phyloP scores from a whole-genome alignment of 2,888 invertebrate genomes.

The Stenurella melanura region DNA sequence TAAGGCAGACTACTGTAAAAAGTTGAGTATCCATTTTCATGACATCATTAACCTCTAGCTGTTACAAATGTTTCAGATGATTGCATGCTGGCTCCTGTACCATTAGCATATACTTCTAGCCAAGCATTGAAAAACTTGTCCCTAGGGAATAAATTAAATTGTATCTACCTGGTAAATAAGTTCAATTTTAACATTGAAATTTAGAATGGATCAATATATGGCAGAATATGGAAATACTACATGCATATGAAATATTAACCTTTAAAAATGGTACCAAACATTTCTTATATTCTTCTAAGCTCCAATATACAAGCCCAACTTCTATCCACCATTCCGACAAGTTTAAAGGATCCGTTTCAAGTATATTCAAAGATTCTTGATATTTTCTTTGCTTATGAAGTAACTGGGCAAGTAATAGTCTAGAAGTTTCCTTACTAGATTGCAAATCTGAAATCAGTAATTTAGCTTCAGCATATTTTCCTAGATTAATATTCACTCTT shows the following conservation, averaged over 20 bases:
- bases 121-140: too few relatives aligned
- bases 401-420: conserved; percentile 75
- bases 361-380: conserved; percentile 75
- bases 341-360: conserved; percentile 72
- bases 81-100: too few relatives aligned
- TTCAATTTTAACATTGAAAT: too few relatives aligned
- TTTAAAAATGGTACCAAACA: conserved; percentile 80
- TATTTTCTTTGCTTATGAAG: conserved; percentile 75
- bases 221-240: too few relatives aligned
- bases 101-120: too few relatives aligned
- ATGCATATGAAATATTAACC: conserved; percentile 60
- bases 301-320: conserved; percentile 79
- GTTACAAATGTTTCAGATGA: too few relatives aligned
- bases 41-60: too few relatives aligned
- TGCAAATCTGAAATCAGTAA: conserved; percentile 68
- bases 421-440: conserved; percentile 60
- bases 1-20: too few relatives aligned
- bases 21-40: too few relatives aligned
- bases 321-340: conserved; percentile 76
- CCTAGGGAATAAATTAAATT: too few relatives aligned
- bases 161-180: too few relatives aligned
- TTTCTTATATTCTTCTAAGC: conserved; percentile 77
- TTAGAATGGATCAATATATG: too few relatives aligned
- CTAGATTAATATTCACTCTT: conserved; percentile 70
- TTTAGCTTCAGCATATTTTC: conserved; percentile 69